phyloP scores from a whole-genome alignment of 1,140 invertebrate genomes.

The Saxidomus purpurata region DNA sequence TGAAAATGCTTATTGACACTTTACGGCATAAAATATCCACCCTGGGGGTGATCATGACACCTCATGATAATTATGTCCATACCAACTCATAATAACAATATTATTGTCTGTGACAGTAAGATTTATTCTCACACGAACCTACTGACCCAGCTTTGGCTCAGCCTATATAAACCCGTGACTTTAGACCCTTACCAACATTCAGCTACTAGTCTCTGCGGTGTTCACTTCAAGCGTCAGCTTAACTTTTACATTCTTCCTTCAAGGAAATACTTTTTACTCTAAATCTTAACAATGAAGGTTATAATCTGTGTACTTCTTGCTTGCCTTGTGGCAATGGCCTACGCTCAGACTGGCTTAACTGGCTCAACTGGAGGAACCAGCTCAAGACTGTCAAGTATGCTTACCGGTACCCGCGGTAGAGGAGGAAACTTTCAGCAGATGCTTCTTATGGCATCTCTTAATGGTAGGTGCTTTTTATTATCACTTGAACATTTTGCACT shows the following conservation, averaged over 20 bases:
- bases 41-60: conserved; percentile 11
- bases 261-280: not conserved
- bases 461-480: conserved; percentile 12
- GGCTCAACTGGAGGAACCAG: not conserved
- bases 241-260: not conserved
- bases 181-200: not conserved
- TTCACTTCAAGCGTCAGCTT: not conserved
- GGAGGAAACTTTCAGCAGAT: conserved; percentile 4
- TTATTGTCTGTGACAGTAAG: not conserved
- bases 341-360: not conserved
- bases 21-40: not conserved
- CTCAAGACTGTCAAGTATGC: not conserved
- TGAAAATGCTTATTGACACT: conserved; percentile 45
- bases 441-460: not conserved
- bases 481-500: too few relatives aligned
- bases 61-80: not conserved
- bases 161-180: not conserved
- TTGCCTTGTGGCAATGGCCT: not conserved
- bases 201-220: not conserved
- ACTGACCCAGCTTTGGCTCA: not conserved
- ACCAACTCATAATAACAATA: not conserved
- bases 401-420: not conserved
- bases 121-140: not conserved
- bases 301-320: conserved; percentile 31
- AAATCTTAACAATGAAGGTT: conserved; percentile 17